Percentiles rank a stretch among this genome's conserved stretches.
Evolutionary conservation across 2,888 invertebrate species (phyloP).

Genomic region (Mythimna impura): DNA sequence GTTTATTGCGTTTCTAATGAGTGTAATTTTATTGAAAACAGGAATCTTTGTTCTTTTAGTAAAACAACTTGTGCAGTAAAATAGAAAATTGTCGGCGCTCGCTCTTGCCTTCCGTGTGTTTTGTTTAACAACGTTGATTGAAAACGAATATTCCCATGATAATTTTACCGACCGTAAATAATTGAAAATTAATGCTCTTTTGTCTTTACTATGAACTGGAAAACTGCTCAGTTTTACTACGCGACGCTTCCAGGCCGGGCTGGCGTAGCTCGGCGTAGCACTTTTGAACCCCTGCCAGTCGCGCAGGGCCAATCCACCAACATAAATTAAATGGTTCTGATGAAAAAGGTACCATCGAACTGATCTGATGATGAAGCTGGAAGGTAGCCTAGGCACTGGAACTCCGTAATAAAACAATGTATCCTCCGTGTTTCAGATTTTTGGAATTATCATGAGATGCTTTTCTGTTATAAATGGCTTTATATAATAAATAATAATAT

Average conservation of each 20-base stretch:
- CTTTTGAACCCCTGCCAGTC: too few relatives aligned
- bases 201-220: neutral
- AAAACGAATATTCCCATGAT: neutral
- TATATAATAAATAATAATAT: too few relatives aligned
- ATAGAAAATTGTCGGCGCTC: neutral
- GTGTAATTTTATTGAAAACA: slow-evolving; percentile 16
- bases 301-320: too few relatives aligned
- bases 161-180: neutral
- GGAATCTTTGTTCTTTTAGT: neutral
- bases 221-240: neutral
- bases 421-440: too few relatives aligned
- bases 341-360: too few relatives aligned
- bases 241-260: neutral
- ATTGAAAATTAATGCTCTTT: slow-evolving; percentile 13
- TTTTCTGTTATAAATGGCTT: too few relatives aligned
- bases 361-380: too few relatives aligned
- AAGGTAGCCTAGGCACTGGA: too few relatives aligned
- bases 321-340: too few relatives aligned
- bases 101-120: neutral
- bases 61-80: neutral
- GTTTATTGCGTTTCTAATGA: neutral
- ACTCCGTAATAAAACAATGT: too few relatives aligned
- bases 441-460: too few relatives aligned
- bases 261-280: slow-evolving; percentile 10
- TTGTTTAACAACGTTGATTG: slow-evolving; percentile 11